Percentiles rank a stretch among this genome's conserved stretches.
Evolutionary conservation across 2,797 vertebrate genomes (phyloP).

Genomic region (Clarias laeviceps): DNA sequence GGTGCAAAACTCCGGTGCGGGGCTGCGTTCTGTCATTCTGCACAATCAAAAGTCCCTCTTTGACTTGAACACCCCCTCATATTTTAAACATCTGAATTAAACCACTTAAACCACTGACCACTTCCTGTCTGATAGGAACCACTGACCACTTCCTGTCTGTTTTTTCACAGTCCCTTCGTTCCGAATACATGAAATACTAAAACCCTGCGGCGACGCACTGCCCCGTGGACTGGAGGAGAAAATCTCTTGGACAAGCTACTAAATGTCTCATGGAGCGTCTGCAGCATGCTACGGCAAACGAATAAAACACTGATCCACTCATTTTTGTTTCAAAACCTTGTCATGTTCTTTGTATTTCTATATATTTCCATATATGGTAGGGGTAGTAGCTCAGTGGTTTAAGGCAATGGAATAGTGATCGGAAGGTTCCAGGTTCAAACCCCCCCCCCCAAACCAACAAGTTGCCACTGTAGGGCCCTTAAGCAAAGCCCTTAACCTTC

Average conservation of each 20-base stretch:
- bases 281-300: neutral
- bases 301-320: neutral
- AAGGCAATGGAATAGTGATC: no score
- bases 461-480: no score
- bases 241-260: slow-evolving; percentile 22
- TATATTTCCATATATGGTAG: no score
- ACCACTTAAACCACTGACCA: neutral
- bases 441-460: no score
- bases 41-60: no score
- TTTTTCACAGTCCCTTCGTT: slow-evolving; percentile 56
- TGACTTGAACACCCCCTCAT: no score
- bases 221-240: neutral
- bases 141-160: slow-evolving; percentile 39
- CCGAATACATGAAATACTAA: slow-evolving; percentile 56
- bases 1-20: no score
- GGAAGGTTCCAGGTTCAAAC: no score
- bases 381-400: no score
- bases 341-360: no score
- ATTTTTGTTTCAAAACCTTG: neutral
- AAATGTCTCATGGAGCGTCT: neutral
- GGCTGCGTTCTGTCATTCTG: no score
- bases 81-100: neutral
- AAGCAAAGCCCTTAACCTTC: no score
- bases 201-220: slow-evolving; percentile 16
- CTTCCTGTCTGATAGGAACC: neutral